Evolutionary conservation across 2,113 vertebrate species (phyloP).

Genomic region (Seriola rivoliana): DNA sequence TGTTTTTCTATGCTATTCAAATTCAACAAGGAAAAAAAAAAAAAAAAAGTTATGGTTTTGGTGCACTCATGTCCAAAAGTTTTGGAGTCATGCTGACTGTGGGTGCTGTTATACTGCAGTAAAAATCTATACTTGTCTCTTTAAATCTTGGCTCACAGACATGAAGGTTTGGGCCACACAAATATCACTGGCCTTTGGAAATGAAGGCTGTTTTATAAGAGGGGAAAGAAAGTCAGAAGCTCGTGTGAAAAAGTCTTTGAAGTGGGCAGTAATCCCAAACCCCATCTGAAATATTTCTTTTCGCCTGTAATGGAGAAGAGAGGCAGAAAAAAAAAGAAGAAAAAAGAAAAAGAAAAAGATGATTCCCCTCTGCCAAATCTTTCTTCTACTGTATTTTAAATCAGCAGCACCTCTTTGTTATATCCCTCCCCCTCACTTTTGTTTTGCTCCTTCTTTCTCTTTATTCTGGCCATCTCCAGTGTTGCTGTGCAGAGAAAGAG

Average conservation of each 20-base stretch:
- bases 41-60: background rate
- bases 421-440: constrained; percentile 20
- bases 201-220: constrained; percentile 54
- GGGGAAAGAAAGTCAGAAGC: constrained; percentile 35
- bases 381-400: constrained; percentile 55
- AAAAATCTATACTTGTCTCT: constrained; percentile 33
- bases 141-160: constrained; percentile 23
- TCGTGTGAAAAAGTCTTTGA: constrained; percentile 67
- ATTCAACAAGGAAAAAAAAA: background rate
- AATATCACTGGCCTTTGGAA: constrained; percentile 28
- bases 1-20: background rate
- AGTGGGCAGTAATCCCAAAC: constrained; percentile 65
- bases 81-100: background rate
- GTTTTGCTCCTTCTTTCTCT: background rate
- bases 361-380: constrained; percentile 49
- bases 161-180: constrained; percentile 20
- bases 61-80: background rate
- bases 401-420: constrained; percentile 47
- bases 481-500: background rate
- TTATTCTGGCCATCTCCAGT: constrained; percentile 1
- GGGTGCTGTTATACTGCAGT: constrained; percentile 2
- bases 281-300: constrained; percentile 60
- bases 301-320: constrained; percentile 35
- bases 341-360: background rate
- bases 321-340: constrained; percentile 1